Base-by-base conservation (phyloP, 2,888 invertebrate genomes). In the Adelphocoris suturalis region DNA sequence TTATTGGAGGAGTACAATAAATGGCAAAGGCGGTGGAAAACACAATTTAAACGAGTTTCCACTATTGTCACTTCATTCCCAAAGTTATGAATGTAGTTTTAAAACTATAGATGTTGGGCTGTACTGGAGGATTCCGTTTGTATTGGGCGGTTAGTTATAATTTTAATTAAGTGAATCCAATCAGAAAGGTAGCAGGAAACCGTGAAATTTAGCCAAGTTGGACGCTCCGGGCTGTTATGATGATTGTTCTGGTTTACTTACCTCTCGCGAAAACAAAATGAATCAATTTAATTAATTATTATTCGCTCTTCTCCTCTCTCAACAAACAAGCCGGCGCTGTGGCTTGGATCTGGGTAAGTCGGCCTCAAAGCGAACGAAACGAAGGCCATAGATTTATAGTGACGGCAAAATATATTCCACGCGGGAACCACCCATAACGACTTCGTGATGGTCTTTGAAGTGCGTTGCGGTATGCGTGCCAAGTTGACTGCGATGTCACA, bases 281-380 rank as follows among this genome's bases (percentile, higher is more conserved):
- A 68, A 68, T 23, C 68, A 68, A 68, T 68, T 68, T 68, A 68
- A 68, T 68, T 68, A 68, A 68, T 68, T 68, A 68, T 23, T 68
- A 68, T 68, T 68, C 68, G 37, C 37, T 4, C 3, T 37, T 37
- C 4, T 9, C 52, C 4, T 19, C 68, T 9, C 11, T 23, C 19
- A 23, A 23, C 68, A 68, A 68, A 68, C 68, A 23, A 9, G 27
- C 27, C 27, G 27, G 11, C 23, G 23, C 4, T 9, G 19, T 19
- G 68, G 68, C 27, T 68, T 27, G 23, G 68, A 68, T 46, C n/a
- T n/a, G 37, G 16, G 78, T 9, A 12, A 47, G 78, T 37, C 46
- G 7, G 78, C n/a, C 46, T 28, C 46, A 37, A 46, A 78, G 46
- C 78, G 37, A 78, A 78, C 78, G 47, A 46, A 47, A 47, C 37